Conservation (phyloP, 1,140 invertebrate genomes). For the Campodea augens region DNA sequence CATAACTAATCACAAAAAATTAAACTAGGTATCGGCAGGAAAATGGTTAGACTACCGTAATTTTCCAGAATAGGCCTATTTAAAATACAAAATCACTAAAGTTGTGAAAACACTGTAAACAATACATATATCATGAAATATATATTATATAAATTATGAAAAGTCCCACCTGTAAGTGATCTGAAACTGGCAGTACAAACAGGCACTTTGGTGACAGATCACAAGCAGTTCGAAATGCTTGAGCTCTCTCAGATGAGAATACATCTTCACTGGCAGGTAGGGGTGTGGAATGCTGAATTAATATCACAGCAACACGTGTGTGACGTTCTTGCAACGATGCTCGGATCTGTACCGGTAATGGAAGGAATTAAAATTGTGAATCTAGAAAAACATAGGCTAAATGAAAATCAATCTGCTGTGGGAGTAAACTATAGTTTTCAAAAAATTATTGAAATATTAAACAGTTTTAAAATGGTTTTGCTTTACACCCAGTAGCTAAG, state of each 20-base stretch:
- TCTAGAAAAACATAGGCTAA: background rate
- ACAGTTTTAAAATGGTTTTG: constrained; percentile 1
- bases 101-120: no score
- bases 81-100: no score
- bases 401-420: background rate
- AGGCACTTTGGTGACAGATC: constrained; percentile 79
- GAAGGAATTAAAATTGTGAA: constrained; percentile 10
- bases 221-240: constrained; percentile 70
- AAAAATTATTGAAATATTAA: constrained; percentile 3
- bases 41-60: no score
- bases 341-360: no score
- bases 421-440: constrained; percentile 8
- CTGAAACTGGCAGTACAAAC: constrained; percentile 74
- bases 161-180: constrained; percentile 76
- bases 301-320: constrained; percentile 69
- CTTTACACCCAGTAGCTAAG: no score
- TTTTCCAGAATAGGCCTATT: no score
- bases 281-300: constrained; percentile 60
- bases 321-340: constrained; percentile 51
- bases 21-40: no score
- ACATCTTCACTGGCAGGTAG: constrained; percentile 66
- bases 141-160: no score
- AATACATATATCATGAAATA: no score
- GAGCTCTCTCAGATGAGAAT: constrained; percentile 67
- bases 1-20: no score